phyloP scores from a whole-genome alignment of 2,113 vertebrate species.

The Cariama cristata region DNA sequence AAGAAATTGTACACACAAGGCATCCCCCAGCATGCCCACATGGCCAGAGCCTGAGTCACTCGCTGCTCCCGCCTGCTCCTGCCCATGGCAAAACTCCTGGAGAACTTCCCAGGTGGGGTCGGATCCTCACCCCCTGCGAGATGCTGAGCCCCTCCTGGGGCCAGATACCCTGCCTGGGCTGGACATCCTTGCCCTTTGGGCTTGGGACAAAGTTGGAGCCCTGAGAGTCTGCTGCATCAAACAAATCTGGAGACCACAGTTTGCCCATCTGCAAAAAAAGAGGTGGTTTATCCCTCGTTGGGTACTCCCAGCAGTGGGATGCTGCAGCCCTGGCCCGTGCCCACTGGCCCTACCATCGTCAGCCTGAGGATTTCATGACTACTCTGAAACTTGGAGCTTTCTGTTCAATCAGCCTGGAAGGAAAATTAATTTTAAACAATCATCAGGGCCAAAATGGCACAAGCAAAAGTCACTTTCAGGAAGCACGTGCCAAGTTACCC shows the following conservation, averaged over 20 bases:
- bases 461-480: background rate
- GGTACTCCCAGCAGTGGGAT: background rate
- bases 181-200: background rate
- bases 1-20: background rate
- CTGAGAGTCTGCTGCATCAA: rapidly evolving
- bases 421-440: background rate
- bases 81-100: background rate
- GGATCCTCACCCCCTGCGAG: rapidly evolving
- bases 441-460: rapidly evolving
- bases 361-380: background rate
- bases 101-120: background rate
- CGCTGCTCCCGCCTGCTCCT: background rate
- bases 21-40: background rate
- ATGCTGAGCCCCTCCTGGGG: background rate
- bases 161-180: background rate
- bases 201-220: background rate
- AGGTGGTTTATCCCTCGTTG: background rate
- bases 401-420: background rate
- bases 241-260: too few relatives aligned
- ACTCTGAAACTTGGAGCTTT: background rate
- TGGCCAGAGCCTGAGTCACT: background rate
- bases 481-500: background rate
- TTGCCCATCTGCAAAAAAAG: background rate
- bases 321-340: background rate
- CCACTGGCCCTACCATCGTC: rapidly evolving